These are phyloP conservation scores for Emys orbicularis DNA, from an alignment of 2,797 vertebrate species.

Conservation along the genomic window DNA sequence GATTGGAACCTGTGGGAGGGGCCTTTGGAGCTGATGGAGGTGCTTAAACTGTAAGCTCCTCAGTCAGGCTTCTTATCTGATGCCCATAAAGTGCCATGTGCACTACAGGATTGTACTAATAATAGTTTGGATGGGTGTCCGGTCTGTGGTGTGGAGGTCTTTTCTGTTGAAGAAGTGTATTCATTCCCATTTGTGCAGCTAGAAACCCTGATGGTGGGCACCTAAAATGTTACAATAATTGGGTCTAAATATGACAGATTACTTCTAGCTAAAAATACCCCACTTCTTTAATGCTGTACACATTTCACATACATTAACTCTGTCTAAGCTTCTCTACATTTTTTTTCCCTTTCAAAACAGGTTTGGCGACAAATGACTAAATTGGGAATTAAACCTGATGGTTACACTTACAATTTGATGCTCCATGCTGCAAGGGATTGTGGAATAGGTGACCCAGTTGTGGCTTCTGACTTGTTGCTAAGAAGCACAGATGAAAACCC, in stretches of 20 bases:
- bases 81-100: rapidly evolving
- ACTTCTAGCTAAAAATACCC: neutral
- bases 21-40: neutral
- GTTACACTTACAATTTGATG: slow-evolving; percentile 89
- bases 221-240: neutral
- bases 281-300: neutral
- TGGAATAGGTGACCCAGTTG: slow-evolving; percentile 83
- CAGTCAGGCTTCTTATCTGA: rapidly evolving
- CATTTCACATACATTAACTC: rapidly evolving
- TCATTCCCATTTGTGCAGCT: neutral
- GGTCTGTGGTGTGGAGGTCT: neutral
- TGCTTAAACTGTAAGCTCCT: neutral
- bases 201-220: neutral
- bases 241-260: neutral
- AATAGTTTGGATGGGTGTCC: neutral
- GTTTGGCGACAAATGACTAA: slow-evolving; percentile 93
- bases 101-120: neutral
- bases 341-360: slow-evolving; percentile 77
- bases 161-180: rapidly evolving
- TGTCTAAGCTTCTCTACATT: neutral
- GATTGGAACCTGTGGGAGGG: rapidly evolving
- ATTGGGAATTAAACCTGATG: slow-evolving; percentile 85
- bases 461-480: slow-evolving; percentile 86
- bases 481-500: neutral
- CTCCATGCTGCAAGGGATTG: slow-evolving; percentile 91